A percentile compares a stretch with the other conserved stretches of the same genome.
Evolutionary conservation across 2,113 vertebrate species (phyloP).

Genomic region (Cygnus atratus): DNA sequence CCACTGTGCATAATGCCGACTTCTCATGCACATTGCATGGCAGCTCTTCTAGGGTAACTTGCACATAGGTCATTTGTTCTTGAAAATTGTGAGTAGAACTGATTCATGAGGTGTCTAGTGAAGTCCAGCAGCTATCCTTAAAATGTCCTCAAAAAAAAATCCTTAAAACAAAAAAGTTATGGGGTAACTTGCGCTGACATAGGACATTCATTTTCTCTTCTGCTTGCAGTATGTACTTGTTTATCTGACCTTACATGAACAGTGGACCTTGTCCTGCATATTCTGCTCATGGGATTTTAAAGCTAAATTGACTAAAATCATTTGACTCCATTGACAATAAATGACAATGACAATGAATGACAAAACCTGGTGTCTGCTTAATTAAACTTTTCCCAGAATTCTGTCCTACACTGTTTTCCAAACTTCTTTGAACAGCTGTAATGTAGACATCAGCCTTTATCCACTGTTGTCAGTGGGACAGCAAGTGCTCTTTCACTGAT

Average conservation of each 20-base stretch:
- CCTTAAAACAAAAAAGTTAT: background rate
- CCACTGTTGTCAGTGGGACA: background rate
- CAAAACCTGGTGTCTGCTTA: background rate
- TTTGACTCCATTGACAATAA: background rate
- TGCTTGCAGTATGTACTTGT: background rate
- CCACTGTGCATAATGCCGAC: background rate
- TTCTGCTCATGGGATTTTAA: background rate
- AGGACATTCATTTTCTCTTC: background rate
- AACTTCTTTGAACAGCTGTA: background rate
- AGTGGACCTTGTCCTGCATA: background rate
- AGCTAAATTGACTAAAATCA: background rate
- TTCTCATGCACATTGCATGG: conserved; percentile 63
- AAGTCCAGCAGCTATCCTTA: background rate
- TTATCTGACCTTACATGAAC: background rate
- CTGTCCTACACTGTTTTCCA: background rate
- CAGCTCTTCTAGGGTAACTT: background rate
- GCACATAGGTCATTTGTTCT: background rate
- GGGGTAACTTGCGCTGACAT: background rate
- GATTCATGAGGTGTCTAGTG: background rate
- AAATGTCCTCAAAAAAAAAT: background rate
- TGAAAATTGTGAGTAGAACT: background rate
- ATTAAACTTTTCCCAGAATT: background rate
- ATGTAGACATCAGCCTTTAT: background rate
- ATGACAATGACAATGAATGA: background rate
- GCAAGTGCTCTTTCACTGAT: background rate